Conservation (phyloP, 2,113 vertebrate species). For the Cettia cetti region DNA sequence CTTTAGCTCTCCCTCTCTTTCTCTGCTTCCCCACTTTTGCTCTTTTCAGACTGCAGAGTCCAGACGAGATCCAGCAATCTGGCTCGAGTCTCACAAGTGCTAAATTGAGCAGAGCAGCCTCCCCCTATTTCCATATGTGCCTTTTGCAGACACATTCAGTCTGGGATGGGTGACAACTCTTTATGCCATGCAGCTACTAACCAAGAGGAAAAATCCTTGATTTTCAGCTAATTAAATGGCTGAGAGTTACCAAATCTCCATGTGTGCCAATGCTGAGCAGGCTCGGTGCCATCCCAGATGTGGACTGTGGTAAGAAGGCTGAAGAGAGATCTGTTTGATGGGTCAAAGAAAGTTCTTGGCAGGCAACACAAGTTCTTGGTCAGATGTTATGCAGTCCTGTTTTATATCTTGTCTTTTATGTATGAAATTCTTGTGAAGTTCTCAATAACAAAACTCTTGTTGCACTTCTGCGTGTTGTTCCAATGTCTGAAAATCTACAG, state of each 20-base stretch:
- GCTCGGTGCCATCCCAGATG: neutral
- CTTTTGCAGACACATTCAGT: neutral
- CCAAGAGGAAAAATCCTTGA: neutral
- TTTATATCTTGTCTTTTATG: neutral
- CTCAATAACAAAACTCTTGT: neutral
- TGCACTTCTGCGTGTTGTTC: neutral
- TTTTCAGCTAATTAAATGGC: neutral
- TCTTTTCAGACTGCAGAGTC: neutral
- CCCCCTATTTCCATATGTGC: neutral
- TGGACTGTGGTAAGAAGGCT: neutral
- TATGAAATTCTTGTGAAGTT: neutral
- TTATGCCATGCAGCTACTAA: neutral
- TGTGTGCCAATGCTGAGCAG: neutral
- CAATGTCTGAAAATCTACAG: neutral
- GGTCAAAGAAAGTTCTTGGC: conserved; percentile 45
- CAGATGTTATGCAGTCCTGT: neutral
- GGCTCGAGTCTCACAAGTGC: neutral
- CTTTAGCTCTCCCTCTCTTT: neutral
- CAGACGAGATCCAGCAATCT: neutral
- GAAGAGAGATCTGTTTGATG: neutral
- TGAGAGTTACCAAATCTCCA: neutral
- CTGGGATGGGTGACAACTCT: neutral
- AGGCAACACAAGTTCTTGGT: neutral
- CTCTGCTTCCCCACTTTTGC: neutral
- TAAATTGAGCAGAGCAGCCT: neutral